These are phyloP conservation scores for Hirudo medicinalis DNA, from an alignment of 1,140 invertebrate genomes.

Conservation along the genomic window DNA sequence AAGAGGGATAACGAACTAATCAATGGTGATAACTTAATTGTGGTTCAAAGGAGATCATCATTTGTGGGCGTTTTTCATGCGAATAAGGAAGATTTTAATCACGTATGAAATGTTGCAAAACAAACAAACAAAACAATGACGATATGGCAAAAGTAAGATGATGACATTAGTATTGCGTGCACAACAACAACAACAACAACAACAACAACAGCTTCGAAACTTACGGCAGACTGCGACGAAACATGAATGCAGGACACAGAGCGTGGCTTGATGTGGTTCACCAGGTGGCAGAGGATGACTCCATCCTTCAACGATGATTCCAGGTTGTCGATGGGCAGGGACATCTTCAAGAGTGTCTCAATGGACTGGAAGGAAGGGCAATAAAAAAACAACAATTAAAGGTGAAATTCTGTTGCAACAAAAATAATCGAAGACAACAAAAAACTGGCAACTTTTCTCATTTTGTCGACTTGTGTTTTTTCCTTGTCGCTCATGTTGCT, in stretches of 20 bases:
- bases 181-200: too few species aligned
- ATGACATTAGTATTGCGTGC: too few species aligned
- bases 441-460: not conserved
- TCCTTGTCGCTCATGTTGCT: not conserved
- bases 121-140: not conserved
- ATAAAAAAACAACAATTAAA: too few species aligned
- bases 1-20: not conserved
- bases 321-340: constrained; percentile 70
- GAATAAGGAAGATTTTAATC: not conserved
- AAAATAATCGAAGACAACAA: too few species aligned
- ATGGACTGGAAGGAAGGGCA: constrained; percentile 57
- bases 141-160: too few species aligned
- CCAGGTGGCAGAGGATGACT: constrained; percentile 81
- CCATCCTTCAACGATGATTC: constrained; percentile 70
- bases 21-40: too few species aligned
- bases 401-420: too few species aligned
- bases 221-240: constrained; percentile 79
- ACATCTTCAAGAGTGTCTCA: constrained; percentile 73
- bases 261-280: constrained; percentile 74
- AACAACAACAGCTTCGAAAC: constrained; percentile 26
- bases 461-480: constrained; percentile 8
- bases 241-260: constrained; percentile 85
- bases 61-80: too few species aligned
- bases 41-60: too few species aligned
- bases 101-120: not conserved